Evolutionary conservation across 2,113 vertebrate species (phyloP), one percentile per base, ranked within the genome.

Genomic region (Pagrus major): DNA sequence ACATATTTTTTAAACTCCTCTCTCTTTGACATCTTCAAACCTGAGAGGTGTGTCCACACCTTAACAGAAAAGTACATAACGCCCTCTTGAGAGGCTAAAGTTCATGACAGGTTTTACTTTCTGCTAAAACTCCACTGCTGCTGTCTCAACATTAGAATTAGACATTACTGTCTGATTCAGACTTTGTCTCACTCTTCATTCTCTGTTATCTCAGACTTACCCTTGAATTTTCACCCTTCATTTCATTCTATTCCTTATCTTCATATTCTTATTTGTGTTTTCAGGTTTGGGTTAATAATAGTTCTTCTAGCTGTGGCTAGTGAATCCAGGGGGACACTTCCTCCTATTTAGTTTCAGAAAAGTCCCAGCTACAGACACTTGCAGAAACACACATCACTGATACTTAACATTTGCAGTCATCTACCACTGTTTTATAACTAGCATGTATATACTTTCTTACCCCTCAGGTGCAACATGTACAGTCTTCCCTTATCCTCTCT

Each of bases 301-400:
- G 12, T 56, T 16, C 4, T 59, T 44, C 25, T 61, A 44, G 16
- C n/a, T 60, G 80, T 81, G 44, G 55, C 71, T 10, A 16, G 55
- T 76, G 49, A 88, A 87, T 81, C 75, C 73, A 82, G 29, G 84
- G 64, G 14, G 35, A 66, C 72, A 83, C 51, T 71, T 74, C 71
- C 73, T 85, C 80, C 11, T 27, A 18, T 78, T 85, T 23, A 73
- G 37, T 86, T 84, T 79, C 25, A 76, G 35, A 72, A 46, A 39
- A 70, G 33, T 83, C 29, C 20, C 25, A 78, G 47, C 33, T n/a
- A 56, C 41, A 42, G 9, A 79, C 64, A 29, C 27, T 37, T 20
- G 8, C 47, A 80, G 21, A 72, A 33, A 66, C 35, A 84, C 31
- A 81, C 41, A 76, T 27, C 69, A 58, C 74, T 72, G 31, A 33